These are phyloP conservation scores for Napeogenes inachia DNA, from an alignment of 2,888 invertebrate genomes.

Conservation along the genomic window DNA sequence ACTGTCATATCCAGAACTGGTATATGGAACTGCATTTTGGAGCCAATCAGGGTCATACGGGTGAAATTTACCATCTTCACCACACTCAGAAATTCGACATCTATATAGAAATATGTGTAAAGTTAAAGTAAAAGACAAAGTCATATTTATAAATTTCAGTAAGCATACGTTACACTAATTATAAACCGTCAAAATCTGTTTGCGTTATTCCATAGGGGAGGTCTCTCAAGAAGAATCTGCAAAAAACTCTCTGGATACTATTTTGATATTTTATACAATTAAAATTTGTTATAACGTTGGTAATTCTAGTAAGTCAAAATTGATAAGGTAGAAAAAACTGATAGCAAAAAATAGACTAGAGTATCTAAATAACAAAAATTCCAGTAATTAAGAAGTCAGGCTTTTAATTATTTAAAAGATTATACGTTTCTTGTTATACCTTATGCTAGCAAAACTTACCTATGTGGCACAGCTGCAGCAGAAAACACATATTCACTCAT, in stretches of 20 bases:
- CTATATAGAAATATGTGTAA: conserved; percentile 37
- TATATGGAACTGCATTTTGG: conserved; percentile 48
- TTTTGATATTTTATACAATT: too few relatives aligned
- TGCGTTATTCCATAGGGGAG: too few relatives aligned
- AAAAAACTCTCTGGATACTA: too few relatives aligned
- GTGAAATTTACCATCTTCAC: conserved; percentile 32
- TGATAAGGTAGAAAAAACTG: too few relatives aligned
- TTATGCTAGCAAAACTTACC: conserved; percentile 57
- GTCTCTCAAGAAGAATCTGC: neutral
- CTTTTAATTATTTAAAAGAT: neutral
- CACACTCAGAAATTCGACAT: conserved; percentile 65
- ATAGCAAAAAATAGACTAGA: too few relatives aligned
- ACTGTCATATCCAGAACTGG: conserved; percentile 48
- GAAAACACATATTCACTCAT: conserved; percentile 83
- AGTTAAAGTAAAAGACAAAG: too few relatives aligned
- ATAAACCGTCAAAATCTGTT: too few relatives aligned
- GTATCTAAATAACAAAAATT: too few relatives aligned
- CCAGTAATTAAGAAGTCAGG: neutral
- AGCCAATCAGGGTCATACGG: conserved; percentile 48
- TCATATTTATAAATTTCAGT: too few relatives aligned
- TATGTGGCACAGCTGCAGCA: conserved; percentile 81
- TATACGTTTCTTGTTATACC: neutral
- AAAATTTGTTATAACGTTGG: too few relatives aligned
- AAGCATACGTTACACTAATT: too few relatives aligned
- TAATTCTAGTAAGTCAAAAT: too few relatives aligned